Evolutionary conservation across 2,113 vertebrate species (phyloP).

Genomic region (Phaethon lepturus): DNA sequence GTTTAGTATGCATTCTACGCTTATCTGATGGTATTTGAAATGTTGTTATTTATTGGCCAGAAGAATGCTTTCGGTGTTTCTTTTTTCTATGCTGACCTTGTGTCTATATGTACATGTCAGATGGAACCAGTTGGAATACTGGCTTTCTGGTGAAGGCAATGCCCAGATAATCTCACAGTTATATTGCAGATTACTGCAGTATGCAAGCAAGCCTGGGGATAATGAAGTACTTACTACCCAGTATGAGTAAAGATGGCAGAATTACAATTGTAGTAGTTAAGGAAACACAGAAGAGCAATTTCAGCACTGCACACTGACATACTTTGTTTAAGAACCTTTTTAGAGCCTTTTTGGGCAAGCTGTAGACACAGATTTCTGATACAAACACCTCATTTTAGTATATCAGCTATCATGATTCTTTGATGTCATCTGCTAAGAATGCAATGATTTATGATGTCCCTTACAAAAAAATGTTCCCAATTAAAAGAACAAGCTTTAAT

Average conservation of each 20-base stretch:
- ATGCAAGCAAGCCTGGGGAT: not conserved
- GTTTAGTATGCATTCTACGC: not conserved
- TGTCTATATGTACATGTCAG: not conserved
- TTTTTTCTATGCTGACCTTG: not conserved
- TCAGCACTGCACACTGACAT: not conserved
- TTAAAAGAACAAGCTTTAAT: slow-evolving; percentile 1
- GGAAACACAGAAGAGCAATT: not conserved
- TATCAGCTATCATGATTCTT: not conserved
- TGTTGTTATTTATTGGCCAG: not conserved
- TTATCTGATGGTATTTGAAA: not conserved
- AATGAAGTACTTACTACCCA: not conserved
- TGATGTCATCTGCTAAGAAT: not conserved
- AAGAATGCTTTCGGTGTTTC: not conserved
- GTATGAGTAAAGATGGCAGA: not conserved
- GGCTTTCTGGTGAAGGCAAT: not conserved
- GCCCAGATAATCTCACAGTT: not conserved
- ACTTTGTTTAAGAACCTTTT: not conserved
- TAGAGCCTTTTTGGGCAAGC: not conserved
- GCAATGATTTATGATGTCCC: not conserved
- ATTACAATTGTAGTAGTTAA: not conserved
- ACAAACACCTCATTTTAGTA: not conserved
- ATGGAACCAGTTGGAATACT: not conserved
- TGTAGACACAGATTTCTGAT: not conserved
- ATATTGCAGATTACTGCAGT: not conserved
- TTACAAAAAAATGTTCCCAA: not conserved